phyloP scores from a whole-genome alignment of 35 echinoderm and acorn worm species.

The Apostichopus californicus region DNA sequence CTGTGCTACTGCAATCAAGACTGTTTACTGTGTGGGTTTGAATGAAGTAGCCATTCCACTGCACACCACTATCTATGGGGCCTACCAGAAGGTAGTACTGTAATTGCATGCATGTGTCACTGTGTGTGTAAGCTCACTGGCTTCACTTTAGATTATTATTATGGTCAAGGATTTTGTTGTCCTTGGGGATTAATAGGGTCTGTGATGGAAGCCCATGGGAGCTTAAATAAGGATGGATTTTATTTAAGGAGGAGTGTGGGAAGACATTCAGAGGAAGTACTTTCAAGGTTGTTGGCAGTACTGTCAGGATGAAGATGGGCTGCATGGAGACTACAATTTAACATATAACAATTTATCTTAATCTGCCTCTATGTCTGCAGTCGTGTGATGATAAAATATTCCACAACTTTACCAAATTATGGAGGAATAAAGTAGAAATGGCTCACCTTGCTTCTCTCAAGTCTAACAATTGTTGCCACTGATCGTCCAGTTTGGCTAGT shows the following conservation, averaged over 20 bases:
- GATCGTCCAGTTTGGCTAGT: conserved; percentile 90
- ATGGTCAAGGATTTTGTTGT: background rate
- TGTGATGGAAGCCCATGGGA: background rate
- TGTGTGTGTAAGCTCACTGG: background rate
- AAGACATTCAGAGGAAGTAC: background rate
- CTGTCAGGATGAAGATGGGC: too few species aligned
- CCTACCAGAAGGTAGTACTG: too few species aligned
- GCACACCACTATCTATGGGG: too few species aligned
- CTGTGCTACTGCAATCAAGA: background rate
- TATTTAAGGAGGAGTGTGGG: background rate
- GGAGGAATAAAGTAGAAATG: background rate
- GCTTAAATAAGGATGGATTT: too few species aligned
- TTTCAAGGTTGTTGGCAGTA: background rate
- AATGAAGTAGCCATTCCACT: too few species aligned
- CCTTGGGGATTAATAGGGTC: background rate
- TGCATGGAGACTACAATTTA: too few species aligned
- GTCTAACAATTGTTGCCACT: conserved; percentile 88
- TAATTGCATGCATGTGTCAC: background rate
- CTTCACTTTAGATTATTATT: too few species aligned
- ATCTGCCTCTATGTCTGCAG: too few species aligned
- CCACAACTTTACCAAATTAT: too few species aligned
- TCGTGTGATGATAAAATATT: too few species aligned
- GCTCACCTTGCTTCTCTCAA: conserved; percentile 74
- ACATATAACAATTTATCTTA: too few species aligned
- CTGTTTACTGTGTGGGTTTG: background rate